Evolutionary conservation across 2,113 vertebrate species (phyloP).

Genomic region (Nettapus auritus): DNA sequence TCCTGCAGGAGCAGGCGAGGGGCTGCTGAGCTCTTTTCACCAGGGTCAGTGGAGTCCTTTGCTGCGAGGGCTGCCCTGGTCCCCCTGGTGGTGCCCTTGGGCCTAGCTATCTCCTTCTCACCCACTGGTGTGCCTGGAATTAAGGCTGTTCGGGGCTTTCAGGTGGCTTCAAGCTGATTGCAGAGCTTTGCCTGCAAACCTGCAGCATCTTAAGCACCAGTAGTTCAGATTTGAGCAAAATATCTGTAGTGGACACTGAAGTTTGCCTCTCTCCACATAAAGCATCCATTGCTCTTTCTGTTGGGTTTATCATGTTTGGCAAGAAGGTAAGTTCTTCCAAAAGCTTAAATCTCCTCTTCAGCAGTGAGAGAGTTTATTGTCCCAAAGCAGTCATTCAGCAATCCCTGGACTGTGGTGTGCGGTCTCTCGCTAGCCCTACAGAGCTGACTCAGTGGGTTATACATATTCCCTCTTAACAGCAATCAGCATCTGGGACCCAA

Average conservation of each 20-base stretch:
- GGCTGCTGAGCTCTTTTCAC: neutral
- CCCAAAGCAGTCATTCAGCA: neutral
- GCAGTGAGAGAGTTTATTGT: neutral
- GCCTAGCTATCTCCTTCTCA: neutral
- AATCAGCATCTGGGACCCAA: neutral
- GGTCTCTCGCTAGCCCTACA: neutral
- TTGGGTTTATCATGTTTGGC: neutral
- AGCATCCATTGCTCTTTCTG: neutral
- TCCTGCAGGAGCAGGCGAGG: neutral
- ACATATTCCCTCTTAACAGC: neutral
- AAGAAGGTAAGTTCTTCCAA: neutral
- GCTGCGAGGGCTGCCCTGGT: rapidly evolving
- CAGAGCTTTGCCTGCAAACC: neutral
- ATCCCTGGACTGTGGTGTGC: neutral
- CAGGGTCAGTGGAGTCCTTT: rapidly evolving
- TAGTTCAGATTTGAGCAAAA: neutral
- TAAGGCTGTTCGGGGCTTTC: neutral
- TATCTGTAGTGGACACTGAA: neutral
- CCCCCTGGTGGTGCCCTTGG: neutral
- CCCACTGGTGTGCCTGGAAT: rapidly evolving
- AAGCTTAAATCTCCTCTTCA: neutral
- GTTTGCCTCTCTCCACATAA: neutral
- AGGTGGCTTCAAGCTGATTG: neutral
- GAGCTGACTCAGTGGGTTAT: neutral
- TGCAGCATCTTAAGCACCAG: neutral